Base-by-base conservation (phyloP, 2,888 invertebrate species). In the Podotricha telesiphe region DNA sequence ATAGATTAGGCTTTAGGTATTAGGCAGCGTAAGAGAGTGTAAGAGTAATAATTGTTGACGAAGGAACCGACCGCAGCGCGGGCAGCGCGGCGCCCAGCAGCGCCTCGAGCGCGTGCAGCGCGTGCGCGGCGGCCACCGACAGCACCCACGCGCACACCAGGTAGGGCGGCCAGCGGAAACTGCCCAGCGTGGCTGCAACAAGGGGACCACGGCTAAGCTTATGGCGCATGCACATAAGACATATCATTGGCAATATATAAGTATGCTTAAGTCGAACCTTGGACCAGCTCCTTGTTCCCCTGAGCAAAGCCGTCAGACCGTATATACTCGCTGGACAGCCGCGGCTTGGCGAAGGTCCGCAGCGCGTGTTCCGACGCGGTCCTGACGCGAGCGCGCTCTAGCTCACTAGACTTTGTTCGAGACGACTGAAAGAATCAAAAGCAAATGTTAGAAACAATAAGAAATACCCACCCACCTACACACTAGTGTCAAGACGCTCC, bases 131-230 rank as follows among this genome's bases (percentile, higher is more conserved):
- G 55, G 87, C 72, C 74, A 92, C 79, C 75, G 88, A 87, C 71
- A 84, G 28, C 80, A 89, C 86, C 91, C 91, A 91, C 82, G 87
- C 87, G 66, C 81, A 83, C 77, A 92, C 81, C 81, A 91, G 76
- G 84, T 91, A 92, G 68, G 93, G 93, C 74, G 93, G 91, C 91
- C 92, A 93, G 28, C 89, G 89, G 83, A 88, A 86, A 47, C 88
- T 87, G 79, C 88, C 87, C 78, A 89, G 72, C 61, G 91, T 84
- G 75, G 87, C 84, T 91, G 87, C 2, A n/a, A n/a, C n/a, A n/a
- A n/a, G n/a, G n/a, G n/a, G n/a, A n/a, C n/a, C n/a, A n/a, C n/a
- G n/a, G n/a, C n/a, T n/a, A n/a, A n/a, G n/a, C n/a, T n/a, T n/a
- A n/a, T n/a, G n/a, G n/a, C n/a, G n/a, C n/a, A n/a, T n/a, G n/a